A percentile compares a stretch with the other conserved stretches of the same genome.
These are phyloP conservation scores for Sebastes reedi DNA, from an alignment of 2,797 vertebrate species.

Conservation along the genomic window DNA sequence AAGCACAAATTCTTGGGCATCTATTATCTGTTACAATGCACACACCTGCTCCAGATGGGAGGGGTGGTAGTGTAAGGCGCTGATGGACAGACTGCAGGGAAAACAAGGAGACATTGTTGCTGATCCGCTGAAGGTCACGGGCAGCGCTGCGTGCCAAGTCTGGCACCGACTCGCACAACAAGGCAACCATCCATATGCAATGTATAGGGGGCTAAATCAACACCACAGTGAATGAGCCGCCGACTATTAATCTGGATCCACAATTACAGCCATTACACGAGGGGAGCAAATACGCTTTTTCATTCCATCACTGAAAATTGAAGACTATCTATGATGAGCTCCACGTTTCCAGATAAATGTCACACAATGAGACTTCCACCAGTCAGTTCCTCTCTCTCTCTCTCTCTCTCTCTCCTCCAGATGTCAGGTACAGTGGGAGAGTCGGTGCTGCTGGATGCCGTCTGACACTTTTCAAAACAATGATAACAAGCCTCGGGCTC, in stretches of 20 bases:
- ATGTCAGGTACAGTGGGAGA: conserved; percentile 82
- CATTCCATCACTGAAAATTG: conserved; percentile 51
- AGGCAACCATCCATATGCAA: conserved; percentile 64
- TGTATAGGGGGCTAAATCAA: conserved; percentile 61
- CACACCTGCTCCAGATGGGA: conserved; percentile 77
- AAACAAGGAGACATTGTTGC: conserved; percentile 88
- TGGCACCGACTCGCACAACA: conserved; percentile 78
- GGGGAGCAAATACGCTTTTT: conserved; percentile 57
- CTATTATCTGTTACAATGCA: conserved; percentile 63
- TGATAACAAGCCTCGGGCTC: conserved; percentile 76
- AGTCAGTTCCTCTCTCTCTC: conserved; percentile 5
- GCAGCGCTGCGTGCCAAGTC: conserved; percentile 76
- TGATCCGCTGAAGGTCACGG: conserved; percentile 83
- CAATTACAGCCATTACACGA: conserved; percentile 57
- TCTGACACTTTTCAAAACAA: conserved; percentile 86
- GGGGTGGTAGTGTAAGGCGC: conserved; percentile 61
- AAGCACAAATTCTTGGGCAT: conserved; percentile 63
- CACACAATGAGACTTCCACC: conserved; percentile 69
- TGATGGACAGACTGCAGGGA: conserved; percentile 80
- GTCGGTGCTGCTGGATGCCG: conserved; percentile 73
- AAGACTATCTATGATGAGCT: conserved; percentile 32
- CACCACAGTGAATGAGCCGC: conserved; percentile 37
- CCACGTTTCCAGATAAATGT: conserved; percentile 50
- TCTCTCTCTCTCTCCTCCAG: conserved; percentile 69
- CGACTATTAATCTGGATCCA: conserved; percentile 55